Evolutionary conservation across 2,113 vertebrate species (phyloP).

Genomic region (Corythornis madagascariensis): DNA sequence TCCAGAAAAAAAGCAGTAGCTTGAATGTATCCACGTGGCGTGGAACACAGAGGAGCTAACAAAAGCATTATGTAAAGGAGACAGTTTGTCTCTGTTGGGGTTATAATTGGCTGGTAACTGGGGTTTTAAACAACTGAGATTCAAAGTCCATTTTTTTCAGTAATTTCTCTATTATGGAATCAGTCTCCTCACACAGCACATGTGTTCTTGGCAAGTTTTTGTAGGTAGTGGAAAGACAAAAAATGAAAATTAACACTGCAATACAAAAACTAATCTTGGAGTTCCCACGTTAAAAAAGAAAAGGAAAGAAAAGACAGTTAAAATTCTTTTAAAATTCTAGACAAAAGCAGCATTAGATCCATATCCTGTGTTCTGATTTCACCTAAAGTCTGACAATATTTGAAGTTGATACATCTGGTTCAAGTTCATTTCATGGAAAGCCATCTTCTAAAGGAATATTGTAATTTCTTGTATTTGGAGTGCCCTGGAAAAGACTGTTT

Average conservation of each 20-base stretch:
- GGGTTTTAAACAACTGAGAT: slow-evolving; percentile 32
- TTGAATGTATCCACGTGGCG: slow-evolving; percentile 55
- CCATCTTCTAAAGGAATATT: not conserved
- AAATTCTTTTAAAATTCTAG: not conserved
- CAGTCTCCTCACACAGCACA: not conserved
- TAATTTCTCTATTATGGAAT: slow-evolving; percentile 10
- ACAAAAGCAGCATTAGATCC: not conserved
- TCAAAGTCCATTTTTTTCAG: slow-evolving; percentile 31
- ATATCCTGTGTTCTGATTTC: not conserved
- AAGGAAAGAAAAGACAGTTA: not conserved
- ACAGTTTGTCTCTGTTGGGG: slow-evolving; percentile 56
- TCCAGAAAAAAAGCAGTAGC: slow-evolving; percentile 55
- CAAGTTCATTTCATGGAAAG: not conserved
- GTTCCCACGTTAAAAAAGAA: not conserved
- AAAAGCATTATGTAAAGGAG: slow-evolving; percentile 60
- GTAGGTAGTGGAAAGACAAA: not conserved
- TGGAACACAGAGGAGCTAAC: slow-evolving; percentile 34
- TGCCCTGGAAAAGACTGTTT: not conserved
- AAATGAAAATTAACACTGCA: not conserved
- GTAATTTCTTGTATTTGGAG: not conserved
- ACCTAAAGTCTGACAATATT: not conserved
- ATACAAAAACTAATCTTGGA: not conserved
- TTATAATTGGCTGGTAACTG: slow-evolving; percentile 38
- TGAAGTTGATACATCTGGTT: not conserved
- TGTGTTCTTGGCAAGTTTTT: slow-evolving; percentile 1